Conservation (phyloP, 2,113 vertebrate genomes). For the Crypturellus undulatus region DNA sequence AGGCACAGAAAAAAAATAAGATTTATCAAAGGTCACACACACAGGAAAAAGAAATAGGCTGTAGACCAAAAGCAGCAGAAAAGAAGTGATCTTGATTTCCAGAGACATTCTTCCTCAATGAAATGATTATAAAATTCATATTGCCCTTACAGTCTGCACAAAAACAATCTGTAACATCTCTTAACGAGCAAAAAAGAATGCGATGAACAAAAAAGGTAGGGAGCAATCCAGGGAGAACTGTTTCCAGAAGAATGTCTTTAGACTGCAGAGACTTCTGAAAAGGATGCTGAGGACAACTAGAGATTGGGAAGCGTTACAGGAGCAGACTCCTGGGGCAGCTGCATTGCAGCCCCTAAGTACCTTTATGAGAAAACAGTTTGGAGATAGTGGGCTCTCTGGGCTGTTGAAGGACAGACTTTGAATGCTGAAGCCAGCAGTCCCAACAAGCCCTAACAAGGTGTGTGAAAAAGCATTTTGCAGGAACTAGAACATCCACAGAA, state of each 20-base stretch:
- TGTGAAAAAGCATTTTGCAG: not conserved
- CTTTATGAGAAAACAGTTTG: not conserved
- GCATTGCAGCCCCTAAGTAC: not conserved
- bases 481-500: not conserved
- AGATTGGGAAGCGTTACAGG: not conserved
- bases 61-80: not conserved
- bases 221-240: accelerated
- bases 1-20: not conserved
- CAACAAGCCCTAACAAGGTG: not conserved
- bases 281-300: not conserved
- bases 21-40: not conserved
- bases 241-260: not conserved
- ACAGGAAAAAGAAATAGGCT: not conserved
- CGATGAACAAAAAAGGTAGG: not conserved
- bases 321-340: not conserved
- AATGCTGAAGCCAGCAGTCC: not conserved
- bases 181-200: not conserved
- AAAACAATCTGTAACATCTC: accelerated
- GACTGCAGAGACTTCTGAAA: not conserved
- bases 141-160: not conserved
- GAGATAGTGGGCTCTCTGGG: not conserved
- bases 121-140: not conserved
- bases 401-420: not conserved
- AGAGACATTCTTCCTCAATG: not conserved
- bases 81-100: not conserved